Conservation (phyloP, 1,140 invertebrate genomes). For the Penaeus japonicus region DNA sequence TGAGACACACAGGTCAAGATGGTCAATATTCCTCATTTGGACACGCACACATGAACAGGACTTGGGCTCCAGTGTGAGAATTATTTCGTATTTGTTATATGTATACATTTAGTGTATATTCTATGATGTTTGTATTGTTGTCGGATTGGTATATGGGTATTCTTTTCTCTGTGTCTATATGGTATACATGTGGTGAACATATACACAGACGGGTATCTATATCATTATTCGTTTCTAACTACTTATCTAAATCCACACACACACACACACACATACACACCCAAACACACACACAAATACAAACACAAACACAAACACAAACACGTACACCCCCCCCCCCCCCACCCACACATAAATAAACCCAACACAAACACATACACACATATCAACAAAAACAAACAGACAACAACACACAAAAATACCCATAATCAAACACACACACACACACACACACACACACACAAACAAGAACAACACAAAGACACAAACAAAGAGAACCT, state of each 20-base stretch:
- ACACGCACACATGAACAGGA: background rate
- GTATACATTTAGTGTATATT: too few relatives aligned
- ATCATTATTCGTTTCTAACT: too few relatives aligned
- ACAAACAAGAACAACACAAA: background rate
- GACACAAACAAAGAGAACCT: background rate
- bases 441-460: conserved; percentile 21
- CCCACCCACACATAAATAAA: background rate
- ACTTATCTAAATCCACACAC: background rate
- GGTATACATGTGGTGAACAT: too few relatives aligned
- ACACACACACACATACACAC: conserved; percentile 9
- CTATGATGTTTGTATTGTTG: too few relatives aligned
- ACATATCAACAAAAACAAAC: background rate
- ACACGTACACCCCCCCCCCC: background rate
- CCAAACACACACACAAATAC: background rate
- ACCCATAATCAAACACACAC: conserved; percentile 30
- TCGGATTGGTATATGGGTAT: too few relatives aligned
- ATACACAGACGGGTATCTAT: background rate
- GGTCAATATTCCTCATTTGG: too few relatives aligned
- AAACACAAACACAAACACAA: background rate
- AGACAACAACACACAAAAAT: background rate
- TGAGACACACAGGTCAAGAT: too few relatives aligned
- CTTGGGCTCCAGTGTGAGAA: background rate
- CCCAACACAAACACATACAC: background rate
- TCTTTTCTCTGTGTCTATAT: background rate
- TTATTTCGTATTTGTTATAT: too few relatives aligned